These are phyloP conservation scores for Myathropa florea DNA, from an alignment of 2,888 invertebrate species.

Conservation along the genomic window DNA sequence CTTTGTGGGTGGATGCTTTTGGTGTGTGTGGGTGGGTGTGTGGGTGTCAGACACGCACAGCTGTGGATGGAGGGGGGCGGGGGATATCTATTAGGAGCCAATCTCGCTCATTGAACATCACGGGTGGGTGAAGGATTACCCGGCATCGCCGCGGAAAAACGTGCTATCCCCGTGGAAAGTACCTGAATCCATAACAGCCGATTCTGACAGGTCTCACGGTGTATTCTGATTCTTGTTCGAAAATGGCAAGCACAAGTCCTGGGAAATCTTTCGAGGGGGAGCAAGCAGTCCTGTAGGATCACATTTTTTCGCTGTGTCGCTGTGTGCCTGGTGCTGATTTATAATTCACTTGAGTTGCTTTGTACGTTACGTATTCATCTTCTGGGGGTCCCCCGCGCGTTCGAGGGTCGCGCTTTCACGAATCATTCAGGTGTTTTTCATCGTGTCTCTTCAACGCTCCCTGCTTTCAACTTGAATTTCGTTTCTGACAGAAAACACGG, in stretches of 20 bases:
- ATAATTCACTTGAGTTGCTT: conserved; percentile 55
- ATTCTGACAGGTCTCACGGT: conserved; percentile 41
- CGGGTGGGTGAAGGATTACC: not conserved
- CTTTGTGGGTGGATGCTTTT: not conserved
- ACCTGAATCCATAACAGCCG: conserved; percentile 46
- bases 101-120: conserved; percentile 52
- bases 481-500: conserved; percentile 45
- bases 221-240: conserved; percentile 29
- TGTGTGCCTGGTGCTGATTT: conserved; percentile 40
- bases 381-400: not conserved
- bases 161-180: conserved; percentile 27
- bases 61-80: conserved; percentile 14
- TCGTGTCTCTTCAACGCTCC: not conserved
- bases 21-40: not conserved
- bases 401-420: not conserved
- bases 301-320: not conserved
- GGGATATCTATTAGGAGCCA: conserved; percentile 57
- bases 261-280: too few relatives aligned
- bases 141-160: not conserved
- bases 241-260: conserved; percentile 20
- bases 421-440: conserved; percentile 15
- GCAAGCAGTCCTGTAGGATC: not conserved
- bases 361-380: conserved; percentile 34
- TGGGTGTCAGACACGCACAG: conserved; percentile 20
- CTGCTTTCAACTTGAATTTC: conserved; percentile 15